phyloP scores from a whole-genome alignment of 2,797 vertebrate genomes.

The Notamacropus eugenii region DNA sequence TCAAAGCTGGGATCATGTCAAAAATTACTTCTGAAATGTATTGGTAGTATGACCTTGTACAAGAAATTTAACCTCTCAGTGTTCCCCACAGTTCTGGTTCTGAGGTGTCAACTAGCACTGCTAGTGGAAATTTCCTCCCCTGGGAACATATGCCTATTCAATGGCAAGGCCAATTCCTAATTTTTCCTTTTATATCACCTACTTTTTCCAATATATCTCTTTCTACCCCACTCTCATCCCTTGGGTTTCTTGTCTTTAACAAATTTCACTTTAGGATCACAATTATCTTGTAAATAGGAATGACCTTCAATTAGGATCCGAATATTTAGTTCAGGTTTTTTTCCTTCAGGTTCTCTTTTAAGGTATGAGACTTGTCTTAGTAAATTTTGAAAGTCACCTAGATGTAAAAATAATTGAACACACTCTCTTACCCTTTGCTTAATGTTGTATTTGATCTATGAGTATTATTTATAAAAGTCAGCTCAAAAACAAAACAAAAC shows the following conservation, averaged over 20 bases:
- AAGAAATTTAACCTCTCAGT: neutral
- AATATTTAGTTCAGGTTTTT: conserved; percentile 45
- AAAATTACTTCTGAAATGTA: neutral
- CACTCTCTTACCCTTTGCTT: conserved; percentile 60
- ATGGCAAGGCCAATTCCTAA: neutral
- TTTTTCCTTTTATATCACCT: neutral
- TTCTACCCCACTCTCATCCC: neutral
- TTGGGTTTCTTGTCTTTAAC: neutral
- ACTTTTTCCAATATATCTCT: neutral
- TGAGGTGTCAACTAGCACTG: neutral
- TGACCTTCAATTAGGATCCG: conserved; percentile 60
- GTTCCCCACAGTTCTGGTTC: neutral
- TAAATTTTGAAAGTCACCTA: conserved; percentile 61
- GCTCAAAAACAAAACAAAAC: neutral
- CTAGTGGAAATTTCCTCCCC: neutral
- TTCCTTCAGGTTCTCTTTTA: conserved; percentile 46
- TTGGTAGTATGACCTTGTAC: neutral
- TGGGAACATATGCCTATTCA: neutral
- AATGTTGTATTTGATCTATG: neutral
- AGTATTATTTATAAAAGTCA: neutral
- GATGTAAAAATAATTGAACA: conserved; percentile 54
- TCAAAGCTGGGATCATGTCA: neutral
- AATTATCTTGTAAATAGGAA: conserved; percentile 72
- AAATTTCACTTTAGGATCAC: conserved; percentile 58
- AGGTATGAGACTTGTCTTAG: conserved; percentile 36